These are phyloP conservation scores for Noctua pronuba DNA, from an alignment of 2,888 invertebrate genomes.

Conservation along the genomic window DNA sequence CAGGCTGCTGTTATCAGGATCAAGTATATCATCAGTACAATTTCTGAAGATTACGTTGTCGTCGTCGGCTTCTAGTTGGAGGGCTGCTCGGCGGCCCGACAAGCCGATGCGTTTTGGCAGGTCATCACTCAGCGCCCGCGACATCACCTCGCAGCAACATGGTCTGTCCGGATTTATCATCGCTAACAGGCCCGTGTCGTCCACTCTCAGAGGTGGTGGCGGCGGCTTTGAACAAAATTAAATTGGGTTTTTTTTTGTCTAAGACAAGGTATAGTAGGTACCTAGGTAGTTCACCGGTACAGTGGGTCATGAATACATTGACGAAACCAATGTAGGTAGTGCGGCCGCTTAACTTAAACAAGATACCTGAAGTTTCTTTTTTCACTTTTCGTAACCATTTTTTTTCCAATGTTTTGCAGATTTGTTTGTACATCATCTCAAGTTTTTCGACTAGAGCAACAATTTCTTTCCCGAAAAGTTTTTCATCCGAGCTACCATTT, in stretches of 20 bases:
- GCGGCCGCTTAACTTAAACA: too few species aligned
- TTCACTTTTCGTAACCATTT: too few species aligned
- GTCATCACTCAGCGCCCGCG: constrained; percentile 72
- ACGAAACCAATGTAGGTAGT: too few species aligned
- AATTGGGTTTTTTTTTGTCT: not conserved
- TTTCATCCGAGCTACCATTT: too few species aligned
- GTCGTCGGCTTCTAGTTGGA: not conserved
- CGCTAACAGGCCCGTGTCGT: constrained; percentile 63
- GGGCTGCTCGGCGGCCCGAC: constrained; percentile 39
- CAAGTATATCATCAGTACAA: not conserved
- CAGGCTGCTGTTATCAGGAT: not conserved
- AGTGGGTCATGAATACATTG: not conserved
- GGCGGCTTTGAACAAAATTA: constrained; percentile 2
- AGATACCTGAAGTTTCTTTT: too few species aligned
- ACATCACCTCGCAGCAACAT: constrained; percentile 76
- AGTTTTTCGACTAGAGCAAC: too few species aligned
- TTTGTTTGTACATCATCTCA: too few species aligned
- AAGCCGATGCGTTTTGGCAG: constrained; percentile 72
- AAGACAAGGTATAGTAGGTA: not conserved
- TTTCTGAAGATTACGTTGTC: not conserved
- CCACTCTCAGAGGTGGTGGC: constrained; percentile 1
- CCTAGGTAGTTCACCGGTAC: not conserved
- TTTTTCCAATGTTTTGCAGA: too few species aligned
- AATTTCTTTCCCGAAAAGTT: too few species aligned
- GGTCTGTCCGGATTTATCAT: constrained; percentile 63